Evolutionary conservation across 2,113 vertebrate species (phyloP).

Genomic region (Xiphophorus couchianus): DNA sequence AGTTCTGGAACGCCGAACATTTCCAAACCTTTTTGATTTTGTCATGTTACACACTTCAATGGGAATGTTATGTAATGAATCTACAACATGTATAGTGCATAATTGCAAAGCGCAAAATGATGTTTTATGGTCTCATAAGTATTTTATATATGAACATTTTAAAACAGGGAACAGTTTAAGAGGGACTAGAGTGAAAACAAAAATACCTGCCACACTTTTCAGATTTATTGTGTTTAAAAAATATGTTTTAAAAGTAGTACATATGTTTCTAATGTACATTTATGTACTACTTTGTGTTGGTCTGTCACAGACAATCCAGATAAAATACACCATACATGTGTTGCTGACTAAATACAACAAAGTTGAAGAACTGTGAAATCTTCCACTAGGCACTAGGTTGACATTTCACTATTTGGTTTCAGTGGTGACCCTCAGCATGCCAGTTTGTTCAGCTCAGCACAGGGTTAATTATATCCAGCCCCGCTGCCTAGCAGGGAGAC

Average conservation of each 20-base stretch:
- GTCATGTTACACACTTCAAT: not conserved
- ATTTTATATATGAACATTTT: not conserved
- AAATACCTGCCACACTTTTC: not conserved
- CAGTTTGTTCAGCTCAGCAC: slow-evolving; percentile 37
- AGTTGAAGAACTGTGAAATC: not conserved
- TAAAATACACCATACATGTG: not conserved
- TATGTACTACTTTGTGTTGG: not conserved
- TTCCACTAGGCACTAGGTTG: not conserved
- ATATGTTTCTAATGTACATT: not conserved
- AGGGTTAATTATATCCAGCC: slow-evolving; percentile 52
- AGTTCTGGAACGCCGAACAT: not conserved
- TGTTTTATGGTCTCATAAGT: not conserved
- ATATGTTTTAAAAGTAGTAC: too few species aligned
- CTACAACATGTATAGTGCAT: not conserved
- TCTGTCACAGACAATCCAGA: not conserved
- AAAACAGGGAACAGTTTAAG: not conserved
- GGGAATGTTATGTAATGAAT: not conserved
- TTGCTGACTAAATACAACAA: not conserved
- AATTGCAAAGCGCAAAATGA: not conserved
- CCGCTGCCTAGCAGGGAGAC: slow-evolving; percentile 23
- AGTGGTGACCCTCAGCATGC: slow-evolving; percentile 6
- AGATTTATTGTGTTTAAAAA: not conserved
- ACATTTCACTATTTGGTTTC: not conserved
- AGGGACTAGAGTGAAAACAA: too few species aligned
- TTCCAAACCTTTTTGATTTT: not conserved